These are phyloP conservation scores for Ptychobarbus kaznakovi DNA, from an alignment of 2,797 vertebrate species.

Conservation along the genomic window DNA sequence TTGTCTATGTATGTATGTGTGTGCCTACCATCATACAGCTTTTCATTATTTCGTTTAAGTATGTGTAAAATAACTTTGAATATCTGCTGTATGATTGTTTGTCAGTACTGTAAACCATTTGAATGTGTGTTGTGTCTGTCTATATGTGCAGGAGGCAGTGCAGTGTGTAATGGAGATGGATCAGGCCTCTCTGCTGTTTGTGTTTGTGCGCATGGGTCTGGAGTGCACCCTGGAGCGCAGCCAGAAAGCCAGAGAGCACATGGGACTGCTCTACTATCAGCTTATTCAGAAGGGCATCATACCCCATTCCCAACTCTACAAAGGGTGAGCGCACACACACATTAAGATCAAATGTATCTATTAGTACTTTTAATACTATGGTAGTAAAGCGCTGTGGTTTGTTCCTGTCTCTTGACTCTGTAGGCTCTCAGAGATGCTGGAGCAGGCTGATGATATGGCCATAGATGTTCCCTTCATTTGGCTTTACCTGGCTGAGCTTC, in stretches of 20 bases:
- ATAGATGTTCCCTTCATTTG: slow-evolving; percentile 99
- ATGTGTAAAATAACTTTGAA: neutral
- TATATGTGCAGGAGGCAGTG: slow-evolving; percentile 86
- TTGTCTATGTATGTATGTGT: neutral
- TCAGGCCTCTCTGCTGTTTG: slow-evolving; percentile 78
- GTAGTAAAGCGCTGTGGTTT: neutral
- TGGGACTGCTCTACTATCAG: slow-evolving; percentile 92
- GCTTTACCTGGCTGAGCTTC: slow-evolving; percentile 94
- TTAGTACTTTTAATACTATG: neutral
- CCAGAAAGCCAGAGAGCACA: slow-evolving; percentile 94
- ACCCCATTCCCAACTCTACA: slow-evolving; percentile 88
- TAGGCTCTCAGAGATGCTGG: slow-evolving; percentile 92
- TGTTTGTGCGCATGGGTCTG: slow-evolving; percentile 91
- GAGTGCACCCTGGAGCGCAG: slow-evolving; percentile 96
- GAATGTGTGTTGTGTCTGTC: slow-evolving; percentile 13
- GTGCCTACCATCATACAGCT: neutral
- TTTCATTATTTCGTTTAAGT: neutral
- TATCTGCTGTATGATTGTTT: neutral
- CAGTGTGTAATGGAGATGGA: slow-evolving; percentile 94
- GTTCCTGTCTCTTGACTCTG: neutral
- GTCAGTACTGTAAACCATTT: neutral
- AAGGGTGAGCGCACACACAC: slow-evolving; percentile 81
- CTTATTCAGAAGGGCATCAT: slow-evolving; percentile 87
- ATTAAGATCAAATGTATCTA: neutral
- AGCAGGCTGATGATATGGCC: slow-evolving; percentile 96